Evolutionary conservation across 2,797 vertebrate species (phyloP).

Genomic region (Chiroxiphia lanceolata): DNA sequence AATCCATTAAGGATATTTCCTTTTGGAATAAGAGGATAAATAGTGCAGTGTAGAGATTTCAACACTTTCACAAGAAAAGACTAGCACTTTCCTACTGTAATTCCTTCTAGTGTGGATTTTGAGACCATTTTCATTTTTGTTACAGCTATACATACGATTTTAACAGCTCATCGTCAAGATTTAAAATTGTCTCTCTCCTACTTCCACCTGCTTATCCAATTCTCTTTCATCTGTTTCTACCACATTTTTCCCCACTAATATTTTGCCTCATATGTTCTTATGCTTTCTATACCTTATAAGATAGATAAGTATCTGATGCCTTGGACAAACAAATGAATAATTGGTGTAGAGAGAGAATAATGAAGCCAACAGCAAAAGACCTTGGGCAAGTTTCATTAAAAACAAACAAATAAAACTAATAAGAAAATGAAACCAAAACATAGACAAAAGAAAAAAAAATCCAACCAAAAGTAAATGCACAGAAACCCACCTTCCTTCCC

Average conservation of each 20-base stretch:
- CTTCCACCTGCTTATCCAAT: neutral
- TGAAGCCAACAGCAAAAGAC: neutral
- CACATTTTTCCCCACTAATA: neutral
- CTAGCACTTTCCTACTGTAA: neutral
- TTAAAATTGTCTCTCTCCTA: neutral
- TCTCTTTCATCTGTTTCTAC: neutral
- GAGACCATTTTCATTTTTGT: neutral
- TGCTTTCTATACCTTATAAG: neutral
- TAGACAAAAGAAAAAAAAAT: neutral
- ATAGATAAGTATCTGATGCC: neutral
- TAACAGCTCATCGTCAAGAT: neutral
- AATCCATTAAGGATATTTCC: neutral
- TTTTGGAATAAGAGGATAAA: neutral
- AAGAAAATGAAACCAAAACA: neutral
- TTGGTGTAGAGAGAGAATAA: neutral
- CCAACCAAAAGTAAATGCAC: rapidly evolving
- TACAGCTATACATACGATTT: neutral
- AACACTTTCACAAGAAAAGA: neutral
- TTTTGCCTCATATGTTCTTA: neutral
- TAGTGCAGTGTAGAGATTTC: neutral
- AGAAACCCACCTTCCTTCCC: neutral
- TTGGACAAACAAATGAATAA: neutral
- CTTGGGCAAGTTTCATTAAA: neutral
- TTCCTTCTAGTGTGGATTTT: neutral
- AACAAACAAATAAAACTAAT: neutral